Base-by-base conservation (phyloP, 2,888 invertebrate genomes). In the Lomographa bimaculata region DNA sequence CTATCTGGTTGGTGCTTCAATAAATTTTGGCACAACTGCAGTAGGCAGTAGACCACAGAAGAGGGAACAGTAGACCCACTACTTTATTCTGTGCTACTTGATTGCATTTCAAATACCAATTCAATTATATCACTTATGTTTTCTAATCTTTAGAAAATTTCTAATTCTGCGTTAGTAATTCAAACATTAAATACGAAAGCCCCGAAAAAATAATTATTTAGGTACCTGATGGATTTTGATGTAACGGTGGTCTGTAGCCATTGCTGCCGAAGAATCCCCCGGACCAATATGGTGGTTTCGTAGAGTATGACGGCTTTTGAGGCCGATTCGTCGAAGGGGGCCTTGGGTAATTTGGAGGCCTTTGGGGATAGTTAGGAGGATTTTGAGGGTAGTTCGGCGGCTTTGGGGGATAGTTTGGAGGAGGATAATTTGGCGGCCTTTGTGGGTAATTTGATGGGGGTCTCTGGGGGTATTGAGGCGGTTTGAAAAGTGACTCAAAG, bases 201-300 rank as follows among this genome's bases (percentile, higher is more conserved):
- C n/a, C n/a, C n/a, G n/a, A n/a, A n/a, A n/a, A n/a, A n/a, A n/a
- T n/a, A n/a, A n/a, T n/a, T n/a, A n/a, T n/a, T n/a, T n/a, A n/a
- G n/a, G 0, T 57, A 86, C 87, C 74, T 64, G 84, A 74, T 17
- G 85, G 84, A 55, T 71, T 45, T 21, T 72, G 65, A 1, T 64
- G 57, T 7, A 50, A 36, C 1, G 71, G 83, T 14, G 82, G 82
- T 18, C 71, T 63, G 42, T 83, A 85, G 1, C 57, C 54, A 47
- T 85, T 79, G 4, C 54, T 61, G 3, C 70, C 71, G 37, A 85
- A 84, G 19, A 67, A 59, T 10, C 84, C 86, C 2, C 83, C 82
- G 1, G 75, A 68, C 52, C 64, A 64, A 39, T 70, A 78, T 0
- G 79, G 78, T 3, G 79, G 75, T 26, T 71, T 62, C 0, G 66